phyloP scores from a whole-genome alignment of 2,113 vertebrate genomes.

The Peromyscus leucopus region DNA sequence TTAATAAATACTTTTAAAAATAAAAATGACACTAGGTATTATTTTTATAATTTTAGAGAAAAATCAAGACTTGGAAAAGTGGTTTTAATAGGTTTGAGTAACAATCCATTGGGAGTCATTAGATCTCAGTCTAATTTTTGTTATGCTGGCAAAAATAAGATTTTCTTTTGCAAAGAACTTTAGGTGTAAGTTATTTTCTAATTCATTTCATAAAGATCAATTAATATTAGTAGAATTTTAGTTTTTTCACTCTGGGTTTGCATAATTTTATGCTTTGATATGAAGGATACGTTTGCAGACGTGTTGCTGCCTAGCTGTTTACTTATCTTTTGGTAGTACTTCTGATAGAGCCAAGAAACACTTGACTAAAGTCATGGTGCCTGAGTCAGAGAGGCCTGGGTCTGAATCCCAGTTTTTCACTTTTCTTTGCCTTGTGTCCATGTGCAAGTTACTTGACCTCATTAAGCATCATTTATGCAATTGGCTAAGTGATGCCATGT shows the following conservation, averaged over 20 bases:
- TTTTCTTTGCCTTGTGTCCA: background rate
- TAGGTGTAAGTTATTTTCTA: background rate
- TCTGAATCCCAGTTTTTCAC: no score
- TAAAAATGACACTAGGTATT: background rate
- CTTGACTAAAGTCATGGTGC: background rate
- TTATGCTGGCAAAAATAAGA: background rate
- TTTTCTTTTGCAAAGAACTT: background rate
- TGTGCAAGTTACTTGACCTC: background rate
- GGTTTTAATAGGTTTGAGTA: background rate
- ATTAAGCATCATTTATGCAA: no score
- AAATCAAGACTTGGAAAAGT: background rate
- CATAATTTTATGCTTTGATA: background rate
- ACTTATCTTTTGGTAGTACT: background rate
- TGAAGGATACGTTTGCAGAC: background rate
- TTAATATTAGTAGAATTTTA: background rate
- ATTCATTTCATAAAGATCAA: background rate
- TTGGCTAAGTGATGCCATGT: background rate
- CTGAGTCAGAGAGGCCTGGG: background rate
- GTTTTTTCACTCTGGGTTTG: background rate
- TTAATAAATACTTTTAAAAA: background rate
- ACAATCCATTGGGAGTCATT: background rate
- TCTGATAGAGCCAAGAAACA: background rate
- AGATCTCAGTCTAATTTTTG: background rate
- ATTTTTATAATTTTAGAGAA: background rate
- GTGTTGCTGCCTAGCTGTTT: background rate